Percentiles rank a stretch among this genome's conserved stretches.
phyloP scores from a whole-genome alignment of 2,888 invertebrate species.

The Pseudolycoriella hygida region DNA sequence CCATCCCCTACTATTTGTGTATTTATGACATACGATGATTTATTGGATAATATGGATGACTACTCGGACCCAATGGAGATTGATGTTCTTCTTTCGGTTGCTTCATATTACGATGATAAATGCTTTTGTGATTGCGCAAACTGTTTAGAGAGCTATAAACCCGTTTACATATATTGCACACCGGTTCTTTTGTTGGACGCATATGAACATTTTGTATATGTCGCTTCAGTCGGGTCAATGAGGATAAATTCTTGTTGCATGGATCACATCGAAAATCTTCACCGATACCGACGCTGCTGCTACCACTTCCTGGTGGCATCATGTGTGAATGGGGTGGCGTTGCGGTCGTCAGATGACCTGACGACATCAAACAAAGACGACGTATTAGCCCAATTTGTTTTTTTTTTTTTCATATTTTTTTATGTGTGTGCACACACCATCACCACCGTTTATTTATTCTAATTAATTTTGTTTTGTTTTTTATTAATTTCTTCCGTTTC shows the following conservation, averaged over 20 bases:
- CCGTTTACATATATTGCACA: conserved; percentile 83
- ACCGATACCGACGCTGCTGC: conserved; percentile 23
- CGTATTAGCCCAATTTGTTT: conserved; percentile 27
- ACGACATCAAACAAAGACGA: conserved; percentile 31
- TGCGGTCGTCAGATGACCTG: conserved; percentile 32
- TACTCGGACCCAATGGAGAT: conserved; percentile 4
- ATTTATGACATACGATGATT: conserved; percentile 27
- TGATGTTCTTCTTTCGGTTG: conserved; percentile 35
- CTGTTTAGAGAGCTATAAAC: conserved; percentile 84
- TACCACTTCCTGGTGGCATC: conserved; percentile 6
- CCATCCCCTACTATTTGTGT: no score
- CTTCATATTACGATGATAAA: conserved; percentile 71
- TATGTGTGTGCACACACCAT: conserved; percentile 16
- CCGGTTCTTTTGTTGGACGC: conserved; percentile 76
- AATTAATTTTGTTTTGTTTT: conserved; percentile 5
- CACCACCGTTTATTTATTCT: conserved; percentile 20
- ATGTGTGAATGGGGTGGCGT: conserved; percentile 19
- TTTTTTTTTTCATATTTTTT: conserved; percentile 4
- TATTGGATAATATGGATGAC: conserved; percentile 20
- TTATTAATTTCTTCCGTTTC: conserved; percentile 6
- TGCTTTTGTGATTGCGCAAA: conserved; percentile 81
- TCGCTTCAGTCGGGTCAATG: conserved; percentile 72
- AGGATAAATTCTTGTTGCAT: conserved; percentile 79
- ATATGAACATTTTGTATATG: conserved; percentile 87
- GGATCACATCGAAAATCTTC: conserved; percentile 83